Percentiles rank a stretch among this genome's conserved stretches.
phyloP scores from a whole-genome alignment of 1,140 invertebrate species.

The Mactra quadrangularis region DNA sequence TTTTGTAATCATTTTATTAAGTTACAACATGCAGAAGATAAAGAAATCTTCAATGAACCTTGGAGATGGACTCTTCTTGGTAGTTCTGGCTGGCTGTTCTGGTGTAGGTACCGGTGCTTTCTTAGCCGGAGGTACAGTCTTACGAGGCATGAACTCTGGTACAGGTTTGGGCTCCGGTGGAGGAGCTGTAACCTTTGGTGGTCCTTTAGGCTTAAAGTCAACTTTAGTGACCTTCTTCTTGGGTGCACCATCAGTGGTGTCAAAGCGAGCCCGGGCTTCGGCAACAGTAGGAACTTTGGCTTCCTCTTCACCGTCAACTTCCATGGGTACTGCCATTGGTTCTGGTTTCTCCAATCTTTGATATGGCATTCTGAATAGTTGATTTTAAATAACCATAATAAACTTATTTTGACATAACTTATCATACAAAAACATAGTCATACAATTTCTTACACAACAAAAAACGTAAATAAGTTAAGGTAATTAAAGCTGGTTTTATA shows the following conservation, averaged over 20 bases:
- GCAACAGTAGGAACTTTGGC: constrained; percentile 64
- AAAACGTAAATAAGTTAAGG: neutral
- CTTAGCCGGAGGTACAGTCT: constrained; percentile 32
- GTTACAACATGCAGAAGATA: no score
- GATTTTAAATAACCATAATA: no score
- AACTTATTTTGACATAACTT: no score
- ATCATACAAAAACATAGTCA: neutral
- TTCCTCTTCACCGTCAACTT: constrained; percentile 67
- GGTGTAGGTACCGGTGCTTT: constrained; percentile 10
- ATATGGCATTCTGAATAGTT: constrained; percentile 47
- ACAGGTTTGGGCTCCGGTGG: constrained; percentile 11
- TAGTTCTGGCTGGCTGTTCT: constrained; percentile 28
- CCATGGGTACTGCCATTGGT: constrained; percentile 59
- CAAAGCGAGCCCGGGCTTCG: constrained; percentile 68
- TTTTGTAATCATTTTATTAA: no score
- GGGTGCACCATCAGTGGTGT: constrained; percentile 45
- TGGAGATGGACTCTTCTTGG: constrained; percentile 50
- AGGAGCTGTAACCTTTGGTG: constrained; percentile 29
- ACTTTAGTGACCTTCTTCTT: constrained; percentile 45
- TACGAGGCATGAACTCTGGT: constrained; percentile 30
- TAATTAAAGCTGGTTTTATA: no score
- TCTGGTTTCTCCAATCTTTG: constrained; percentile 43
- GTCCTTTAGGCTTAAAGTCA: constrained; percentile 35
- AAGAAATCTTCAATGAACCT: constrained; percentile 16
- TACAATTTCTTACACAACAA: constrained; percentile 2